These are phyloP conservation scores for Caenorhabditis auriculariae DNA, from an alignment of 2,888 invertebrate species.

Conservation along the genomic window DNA sequence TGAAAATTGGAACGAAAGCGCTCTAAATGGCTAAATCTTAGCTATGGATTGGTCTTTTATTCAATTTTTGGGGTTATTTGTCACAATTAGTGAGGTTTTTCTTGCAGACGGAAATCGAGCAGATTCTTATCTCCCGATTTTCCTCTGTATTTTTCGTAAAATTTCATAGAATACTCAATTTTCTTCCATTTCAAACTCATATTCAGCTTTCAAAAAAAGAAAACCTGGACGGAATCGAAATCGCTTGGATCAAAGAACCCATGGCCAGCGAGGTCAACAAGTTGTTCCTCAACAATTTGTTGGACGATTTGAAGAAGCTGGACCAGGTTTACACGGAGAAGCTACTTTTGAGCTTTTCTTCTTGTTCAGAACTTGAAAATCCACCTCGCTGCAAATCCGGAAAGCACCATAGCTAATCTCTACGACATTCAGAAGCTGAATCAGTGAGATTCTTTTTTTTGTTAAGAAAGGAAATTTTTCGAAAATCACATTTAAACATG, in stretches of 20 bases:
- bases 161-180: too few species aligned
- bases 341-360: background rate
- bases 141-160: too few species aligned
- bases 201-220: slow-evolving; percentile 2
- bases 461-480: background rate
- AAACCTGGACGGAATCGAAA: slow-evolving; percentile 22
- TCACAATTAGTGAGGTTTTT: too few species aligned
- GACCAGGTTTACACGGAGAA: background rate
- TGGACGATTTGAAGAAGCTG: slow-evolving; percentile 15
- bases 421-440: slow-evolving; percentile 21
- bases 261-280: slow-evolving; percentile 23
- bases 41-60: too few species aligned
- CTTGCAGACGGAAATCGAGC: too few species aligned
- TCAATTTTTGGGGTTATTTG: too few species aligned
- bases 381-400: slow-evolving; percentile 5
- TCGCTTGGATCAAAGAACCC: slow-evolving; percentile 26
- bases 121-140: too few species aligned
- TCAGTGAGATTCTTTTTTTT: slow-evolving; percentile 9
- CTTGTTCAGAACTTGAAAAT: slow-evolving; percentile 4
- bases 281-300: slow-evolving; percentile 16
- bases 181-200: too few species aligned
- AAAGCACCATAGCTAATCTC: slow-evolving; percentile 10
- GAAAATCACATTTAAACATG: background rate
- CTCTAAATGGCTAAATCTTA: too few species aligned
- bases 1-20: too few species aligned